Evolutionary conservation across 2,888 invertebrate genomes (phyloP).

Genomic region (Myathropa florea): DNA sequence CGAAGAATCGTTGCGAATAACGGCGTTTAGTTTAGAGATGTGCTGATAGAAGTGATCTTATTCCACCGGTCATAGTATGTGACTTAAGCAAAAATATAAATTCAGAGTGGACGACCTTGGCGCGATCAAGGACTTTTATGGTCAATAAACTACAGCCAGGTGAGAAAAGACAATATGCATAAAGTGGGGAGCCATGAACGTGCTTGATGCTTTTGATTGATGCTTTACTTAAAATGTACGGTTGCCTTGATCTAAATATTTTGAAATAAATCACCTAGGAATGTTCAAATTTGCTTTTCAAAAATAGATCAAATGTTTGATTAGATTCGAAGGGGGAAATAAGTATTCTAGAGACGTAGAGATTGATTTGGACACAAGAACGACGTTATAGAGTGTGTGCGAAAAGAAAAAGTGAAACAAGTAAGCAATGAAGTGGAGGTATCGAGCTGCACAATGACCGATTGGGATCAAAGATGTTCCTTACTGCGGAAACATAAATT

Average conservation of each 20-base stretch:
- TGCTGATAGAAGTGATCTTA: slow-evolving; percentile 5
- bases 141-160: slow-evolving; percentile 4
- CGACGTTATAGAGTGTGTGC: not conserved
- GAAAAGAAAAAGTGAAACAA: not conserved
- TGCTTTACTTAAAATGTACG: not conserved
- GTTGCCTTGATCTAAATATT: not conserved
- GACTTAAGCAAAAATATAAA: slow-evolving; percentile 10
- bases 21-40: slow-evolving; percentile 16
- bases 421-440: not conserved
- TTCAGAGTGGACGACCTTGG: slow-evolving; percentile 17
- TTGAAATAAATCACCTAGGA: not conserved
- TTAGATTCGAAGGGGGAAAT: not conserved
- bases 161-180: not conserved
- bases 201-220: not conserved
- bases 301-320: not conserved
- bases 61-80: slow-evolving; percentile 25
- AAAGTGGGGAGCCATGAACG: not conserved
- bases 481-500: not conserved
- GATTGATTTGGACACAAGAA: not conserved
- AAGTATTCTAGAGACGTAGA: not conserved
- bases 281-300: not conserved
- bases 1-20: slow-evolving; percentile 14
- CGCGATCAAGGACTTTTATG: slow-evolving; percentile 16
- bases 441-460: not conserved
- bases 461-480: not conserved